These are phyloP conservation scores for Alethe castanea DNA, from an alignment of 2,113 vertebrate species.

Conservation along the genomic window DNA sequence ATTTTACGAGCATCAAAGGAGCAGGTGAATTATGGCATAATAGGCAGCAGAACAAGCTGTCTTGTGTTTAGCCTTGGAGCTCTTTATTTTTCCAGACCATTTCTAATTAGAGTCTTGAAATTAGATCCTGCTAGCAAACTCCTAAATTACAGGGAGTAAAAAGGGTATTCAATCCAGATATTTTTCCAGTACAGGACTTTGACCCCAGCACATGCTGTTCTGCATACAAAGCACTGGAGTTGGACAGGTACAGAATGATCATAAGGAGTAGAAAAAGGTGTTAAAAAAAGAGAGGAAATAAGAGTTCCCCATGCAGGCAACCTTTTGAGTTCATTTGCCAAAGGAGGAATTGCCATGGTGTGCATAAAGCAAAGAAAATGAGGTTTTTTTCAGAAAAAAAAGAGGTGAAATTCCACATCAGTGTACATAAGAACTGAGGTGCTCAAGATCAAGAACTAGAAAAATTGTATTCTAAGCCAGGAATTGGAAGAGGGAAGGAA, in stretches of 20 bases:
- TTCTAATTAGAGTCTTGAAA: constrained; percentile 56
- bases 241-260: neutral
- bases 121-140: neutral
- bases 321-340: neutral
- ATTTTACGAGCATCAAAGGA: constrained; percentile 42
- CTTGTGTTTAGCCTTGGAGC: neutral
- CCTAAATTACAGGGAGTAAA: constrained; percentile 12
- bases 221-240: neutral
- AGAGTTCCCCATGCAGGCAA: accelerated
- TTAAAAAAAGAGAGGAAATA: neutral
- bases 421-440: neutral
- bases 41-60: neutral
- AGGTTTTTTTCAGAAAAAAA: neutral
- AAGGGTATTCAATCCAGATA: neutral
- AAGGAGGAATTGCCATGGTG: neutral
- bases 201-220: neutral
- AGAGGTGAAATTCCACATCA: neutral
- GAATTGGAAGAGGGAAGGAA: neutral
- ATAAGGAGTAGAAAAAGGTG: neutral
- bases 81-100: constrained; percentile 23
- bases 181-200: neutral
- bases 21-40: constrained; percentile 17
- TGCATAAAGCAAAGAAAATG: neutral
- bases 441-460: neutral
- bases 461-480: neutral